Evolutionary conservation across 2,113 vertebrate genomes (phyloP), one percentile per base, ranked within the genome.

Genomic region (Gymnorhina tibicen): DNA sequence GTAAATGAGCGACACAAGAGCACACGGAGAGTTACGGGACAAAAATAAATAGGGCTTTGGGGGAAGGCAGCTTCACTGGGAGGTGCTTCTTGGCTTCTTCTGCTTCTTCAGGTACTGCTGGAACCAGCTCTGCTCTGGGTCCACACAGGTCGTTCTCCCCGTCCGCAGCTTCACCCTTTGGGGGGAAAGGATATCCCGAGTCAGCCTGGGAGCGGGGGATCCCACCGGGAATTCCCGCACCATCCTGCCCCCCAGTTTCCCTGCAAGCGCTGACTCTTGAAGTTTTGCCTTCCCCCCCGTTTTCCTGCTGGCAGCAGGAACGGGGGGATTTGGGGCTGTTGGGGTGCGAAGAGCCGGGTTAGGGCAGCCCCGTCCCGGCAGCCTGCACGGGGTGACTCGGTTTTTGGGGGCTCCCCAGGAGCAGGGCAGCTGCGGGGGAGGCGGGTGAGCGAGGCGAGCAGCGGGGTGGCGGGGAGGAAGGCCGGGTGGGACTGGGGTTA

Each of bases 21-120:
- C 0, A 1, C 7, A 12, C 12, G 32, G n/a, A 4, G 32, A 19
- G 26, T 3, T 1, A 9, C 0, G 4, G 26, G 12, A 6, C 7
- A 21, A 6, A 10, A 74, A 93, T 81, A 93, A 91, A 81, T 73
- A 70, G 22, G 35, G 35, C 2, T 63, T 24, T 1, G 30, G 28
- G 7, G 21, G 37, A 30, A 10, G 22, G 82, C 55, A 62, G 70
- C 58, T 93, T 93, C 83, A 95, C 0, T 0, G 4, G 28, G 41
- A 60, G 39, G 7, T 11, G 4, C 3, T 19, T 6, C 3, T 21
- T 3, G 4, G 3, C 3, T 50, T 0, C 41, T 82, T 8, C 39
- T 69, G 2, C 20, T 0, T 12, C 9, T 3, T 68, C 30, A 4
- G 81, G 58, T 60, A 75, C 3, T 32, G 1, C 83, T 60, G 75